Evolutionary conservation across 2,797 vertebrate genomes (phyloP), one percentile per base, ranked within the genome.

Genomic region (Helarctos malayanus): DNA sequence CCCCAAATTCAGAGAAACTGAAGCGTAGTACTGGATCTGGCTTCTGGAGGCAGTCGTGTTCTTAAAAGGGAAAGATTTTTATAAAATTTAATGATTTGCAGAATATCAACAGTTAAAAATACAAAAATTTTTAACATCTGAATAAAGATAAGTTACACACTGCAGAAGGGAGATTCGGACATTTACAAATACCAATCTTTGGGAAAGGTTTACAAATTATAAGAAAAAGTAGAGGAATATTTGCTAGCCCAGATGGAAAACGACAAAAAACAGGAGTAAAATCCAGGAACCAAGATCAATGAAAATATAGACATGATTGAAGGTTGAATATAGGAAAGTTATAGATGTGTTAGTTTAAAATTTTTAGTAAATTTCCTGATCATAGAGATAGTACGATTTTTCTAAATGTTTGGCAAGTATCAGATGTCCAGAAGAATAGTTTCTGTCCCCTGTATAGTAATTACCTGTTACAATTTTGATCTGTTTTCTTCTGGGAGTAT

Each of bases 101-200:
- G 83, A 87, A 52, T 92, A n/a, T 76, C 27, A 69, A 8, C 57
- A 92, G 19, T 76, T 92, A 76, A 76, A 80, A 95, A 59, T 63
- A 75, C 19, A 69, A 76, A 88, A 52, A 25, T 56, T 63, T 63
- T 80, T 91, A 61, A 83, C 12, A n/a, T 68, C 38, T 49, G 14
- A 88, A 65, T 76, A 89, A 82, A 75, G 57, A 75, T 68, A 59
- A 92, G 56, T 81, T 47, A 65, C 13, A 13, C 63, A 54, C 15
- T 32, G 15, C 65, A 82, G 32, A 76, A 88, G 38, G 19, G 49
- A 68, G 32, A 47, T 57, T 57, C n/a, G 35, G 65, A 9, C 52
- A 84, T 69, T 90, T 78, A 49, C n/a, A 84, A 90, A 69, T 52
- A 52, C 32, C 32, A 85, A 19, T 38, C 73, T 69, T 27, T 65